Evolutionary conservation across 2,113 vertebrate genomes (phyloP).

Genomic region (Aegotheles bennettii): DNA sequence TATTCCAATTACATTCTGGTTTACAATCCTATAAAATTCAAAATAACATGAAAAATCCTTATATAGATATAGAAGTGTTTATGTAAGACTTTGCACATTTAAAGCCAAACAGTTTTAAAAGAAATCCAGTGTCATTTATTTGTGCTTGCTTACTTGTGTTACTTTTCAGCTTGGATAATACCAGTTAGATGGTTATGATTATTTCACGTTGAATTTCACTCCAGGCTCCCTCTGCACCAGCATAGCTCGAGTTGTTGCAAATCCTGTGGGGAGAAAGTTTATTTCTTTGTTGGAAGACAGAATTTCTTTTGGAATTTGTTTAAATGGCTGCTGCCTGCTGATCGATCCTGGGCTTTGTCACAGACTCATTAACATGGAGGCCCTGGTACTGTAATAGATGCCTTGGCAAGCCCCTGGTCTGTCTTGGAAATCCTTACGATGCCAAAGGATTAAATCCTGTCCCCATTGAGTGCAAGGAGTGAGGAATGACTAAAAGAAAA

Average conservation of each 20-base stretch:
- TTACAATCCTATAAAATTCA: neutral
- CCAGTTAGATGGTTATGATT: constrained; percentile 14
- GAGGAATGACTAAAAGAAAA: neutral
- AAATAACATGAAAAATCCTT: neutral
- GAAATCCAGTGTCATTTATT: neutral
- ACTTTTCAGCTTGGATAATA: constrained; percentile 16
- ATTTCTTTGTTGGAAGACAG: neutral
- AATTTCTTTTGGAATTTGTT: neutral
- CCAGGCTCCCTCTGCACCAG: neutral
- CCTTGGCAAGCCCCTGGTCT: neutral
- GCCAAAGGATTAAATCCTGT: neutral
- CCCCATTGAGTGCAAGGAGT: neutral
- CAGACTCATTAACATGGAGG: neutral
- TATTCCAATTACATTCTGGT: neutral
- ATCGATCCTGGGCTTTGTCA: neutral
- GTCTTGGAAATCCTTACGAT: neutral
- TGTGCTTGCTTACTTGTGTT: neutral
- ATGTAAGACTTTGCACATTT: neutral
- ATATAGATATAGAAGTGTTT: neutral
- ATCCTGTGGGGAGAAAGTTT: neutral
- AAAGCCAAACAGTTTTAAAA: neutral
- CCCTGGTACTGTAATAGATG: neutral
- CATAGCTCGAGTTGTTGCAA: neutral
- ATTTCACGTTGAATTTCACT: constrained; percentile 10
- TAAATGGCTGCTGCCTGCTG: neutral